Conservation (phyloP, 2,113 vertebrate genomes). For the Passer montanus region DNA sequence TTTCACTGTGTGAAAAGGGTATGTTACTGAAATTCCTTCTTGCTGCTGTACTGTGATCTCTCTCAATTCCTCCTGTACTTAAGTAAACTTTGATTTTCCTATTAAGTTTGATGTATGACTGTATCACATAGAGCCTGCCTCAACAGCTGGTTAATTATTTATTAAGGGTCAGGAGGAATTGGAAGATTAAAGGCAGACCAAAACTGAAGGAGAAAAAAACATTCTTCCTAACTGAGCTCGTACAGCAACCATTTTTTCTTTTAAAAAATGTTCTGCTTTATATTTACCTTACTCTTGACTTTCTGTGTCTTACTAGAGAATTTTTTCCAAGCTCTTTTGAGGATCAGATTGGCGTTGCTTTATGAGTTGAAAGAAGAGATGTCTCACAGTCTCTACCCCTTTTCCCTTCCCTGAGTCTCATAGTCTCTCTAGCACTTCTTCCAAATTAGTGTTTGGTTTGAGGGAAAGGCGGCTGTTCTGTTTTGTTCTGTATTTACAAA, state of each 20-base stretch:
- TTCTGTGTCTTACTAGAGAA: neutral
- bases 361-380: neutral
- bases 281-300: neutral
- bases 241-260: neutral
- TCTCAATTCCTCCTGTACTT: neutral
- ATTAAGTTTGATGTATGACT: conserved; percentile 20
- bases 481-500: neutral
- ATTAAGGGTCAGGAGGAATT: neutral
- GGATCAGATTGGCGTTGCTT: neutral
- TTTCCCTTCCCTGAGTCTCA: neutral
- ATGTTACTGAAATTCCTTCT: conserved; percentile 4
- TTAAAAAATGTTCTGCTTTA: neutral
- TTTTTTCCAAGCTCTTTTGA: neutral
- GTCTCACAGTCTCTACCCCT: neutral
- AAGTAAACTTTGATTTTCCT: conserved; percentile 37
- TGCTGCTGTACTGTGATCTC: neutral
- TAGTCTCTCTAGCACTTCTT: neutral
- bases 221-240: neutral
- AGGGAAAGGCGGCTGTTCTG: neutral
- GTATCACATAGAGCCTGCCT: neutral
- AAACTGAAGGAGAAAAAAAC: neutral
- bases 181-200: conserved; percentile 42
- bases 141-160: conserved; percentile 52
- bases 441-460: neutral
- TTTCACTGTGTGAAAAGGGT: neutral